Evolutionary conservation across 2,113 vertebrate genomes (phyloP), one percentile per base, ranked within the genome.

Genomic region (Gadus macrocephalus): DNA sequence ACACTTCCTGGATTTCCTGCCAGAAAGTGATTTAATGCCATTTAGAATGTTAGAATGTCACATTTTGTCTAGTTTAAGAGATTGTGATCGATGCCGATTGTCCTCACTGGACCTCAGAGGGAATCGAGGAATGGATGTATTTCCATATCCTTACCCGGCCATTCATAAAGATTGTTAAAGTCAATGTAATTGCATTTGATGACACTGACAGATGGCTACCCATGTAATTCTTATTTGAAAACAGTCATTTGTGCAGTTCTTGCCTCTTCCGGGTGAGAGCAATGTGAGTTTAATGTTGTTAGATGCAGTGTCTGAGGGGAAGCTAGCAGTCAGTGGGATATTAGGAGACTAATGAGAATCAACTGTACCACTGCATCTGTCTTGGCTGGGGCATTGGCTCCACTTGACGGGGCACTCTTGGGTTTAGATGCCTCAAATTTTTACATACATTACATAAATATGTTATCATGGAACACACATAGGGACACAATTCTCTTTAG

Each of bases 401-500:
- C 81, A 70, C 82, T 69, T 66, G 74, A 35, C 53, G 77, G 68
- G 61, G 68, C 79, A 0, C 62, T 71, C 58, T 81, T 81, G 76
- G 35, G 72, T 75, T 80, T 76, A 69, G 77, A 67, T 67, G 66
- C 79, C 79, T 89, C 86, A 84, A 86, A 87, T 87, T 82, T 82
- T 49, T 76, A 90, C 80, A 87, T 27, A 27, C 11, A 12, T 62
- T 22, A 62, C 61, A 62, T 11, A 62, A 62, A 73, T 78, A 31
- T 66, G 71, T 81, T 82, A 86, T 62, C 75, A 72, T 58, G 71
- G 28, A 53, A 70, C 15, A 64, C 31, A 68, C 49, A 49, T 12
- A 53, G 49, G 4, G 65, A 49, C 16, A 68, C 31, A 1, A 49
- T 49, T 49, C 42, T 49, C 42, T 35, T 35, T 35, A 35, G 31